Evolutionary conservation across 2,113 vertebrate genomes (phyloP), one percentile per base, ranked within the genome.

Genomic region (Peucedramus taeniatus): DNA sequence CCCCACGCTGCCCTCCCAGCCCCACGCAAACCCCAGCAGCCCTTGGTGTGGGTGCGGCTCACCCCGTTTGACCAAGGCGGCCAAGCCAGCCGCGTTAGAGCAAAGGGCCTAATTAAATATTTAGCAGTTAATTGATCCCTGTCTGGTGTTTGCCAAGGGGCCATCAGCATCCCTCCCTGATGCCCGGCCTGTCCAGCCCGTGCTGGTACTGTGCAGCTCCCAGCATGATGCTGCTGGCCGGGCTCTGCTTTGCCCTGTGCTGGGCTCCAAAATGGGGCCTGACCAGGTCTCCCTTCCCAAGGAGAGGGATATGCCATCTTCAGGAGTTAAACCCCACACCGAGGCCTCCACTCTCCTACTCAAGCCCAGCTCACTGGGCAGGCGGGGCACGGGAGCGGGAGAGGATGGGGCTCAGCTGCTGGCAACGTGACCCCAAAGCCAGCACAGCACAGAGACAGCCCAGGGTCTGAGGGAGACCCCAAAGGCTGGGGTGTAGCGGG

Each of bases 91-190:
- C 90, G 56, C 2, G 2, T 79, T 83, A 76, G 70, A 98, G 98
- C 86, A 97, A 97, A 97, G 94, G 90, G 60, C 61, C 96, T 97
- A 89, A 98, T 98, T 97, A 98, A 98, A 97, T 97, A 97, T 97
- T 95, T 96, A 98, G 97, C 96, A 97, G 97, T 97, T 97, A 97
- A 98, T 98, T 98, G 98, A 98, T 98, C 96, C 98, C 95, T 71
- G 39, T 93, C 91, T 96, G 87, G 84, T 79, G 90, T 97, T 97
- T 94, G 94, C 94, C 84, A 93, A 88, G 90, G 97, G 91, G 49
- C 88, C 93, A 81, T 95, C 91, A 71, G 92, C 94, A 94, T 79
- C 56, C 17, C 37, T 64, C 21, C 83, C 35, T 4, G 13, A 4
- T 1, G 0, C 17, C 11, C 60, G 24, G 31, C 22, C 26, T 27